These are phyloP conservation scores for Paramacrobiotus metropolitanus DNA, from an alignment of 1,140 invertebrate genomes.

Conservation along the genomic window DNA sequence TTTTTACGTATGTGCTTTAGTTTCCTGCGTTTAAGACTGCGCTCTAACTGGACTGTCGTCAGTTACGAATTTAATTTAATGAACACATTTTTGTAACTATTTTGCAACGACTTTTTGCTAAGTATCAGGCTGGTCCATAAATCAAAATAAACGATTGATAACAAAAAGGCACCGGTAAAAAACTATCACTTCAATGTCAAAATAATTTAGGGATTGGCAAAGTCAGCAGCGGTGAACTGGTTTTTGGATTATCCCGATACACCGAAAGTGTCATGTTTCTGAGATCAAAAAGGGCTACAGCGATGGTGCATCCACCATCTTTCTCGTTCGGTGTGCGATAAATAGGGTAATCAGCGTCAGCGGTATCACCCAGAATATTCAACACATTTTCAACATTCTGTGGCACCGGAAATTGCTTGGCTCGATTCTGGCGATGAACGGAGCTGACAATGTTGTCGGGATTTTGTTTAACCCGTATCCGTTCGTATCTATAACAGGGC, in stretches of 20 bases:
- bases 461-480: slow-evolving; percentile 1
- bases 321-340: background rate
- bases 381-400: background rate
- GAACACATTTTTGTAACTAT: too few relatives aligned
- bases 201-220: background rate
- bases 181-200: too few relatives aligned
- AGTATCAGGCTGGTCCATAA: too few relatives aligned
- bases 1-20: too few relatives aligned
- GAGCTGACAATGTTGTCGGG: slow-evolving; percentile 4
- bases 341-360: background rate
- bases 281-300: background rate
- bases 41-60: too few relatives aligned
- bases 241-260: background rate
- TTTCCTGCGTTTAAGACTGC: too few relatives aligned
- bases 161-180: too few relatives aligned
- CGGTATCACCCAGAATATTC: background rate
- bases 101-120: too few relatives aligned
- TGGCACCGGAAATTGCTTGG: background rate
- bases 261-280: background rate
- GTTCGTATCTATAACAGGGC: background rate
- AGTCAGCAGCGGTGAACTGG: background rate
- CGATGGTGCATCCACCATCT: slow-evolving; percentile 1
- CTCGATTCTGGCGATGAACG: slow-evolving; percentile 1
- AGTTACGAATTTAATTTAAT: too few relatives aligned
- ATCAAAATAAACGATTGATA: too few relatives aligned